Conservation (phyloP, 2,797 vertebrate species). For the Decapterus maruadsi region DNA sequence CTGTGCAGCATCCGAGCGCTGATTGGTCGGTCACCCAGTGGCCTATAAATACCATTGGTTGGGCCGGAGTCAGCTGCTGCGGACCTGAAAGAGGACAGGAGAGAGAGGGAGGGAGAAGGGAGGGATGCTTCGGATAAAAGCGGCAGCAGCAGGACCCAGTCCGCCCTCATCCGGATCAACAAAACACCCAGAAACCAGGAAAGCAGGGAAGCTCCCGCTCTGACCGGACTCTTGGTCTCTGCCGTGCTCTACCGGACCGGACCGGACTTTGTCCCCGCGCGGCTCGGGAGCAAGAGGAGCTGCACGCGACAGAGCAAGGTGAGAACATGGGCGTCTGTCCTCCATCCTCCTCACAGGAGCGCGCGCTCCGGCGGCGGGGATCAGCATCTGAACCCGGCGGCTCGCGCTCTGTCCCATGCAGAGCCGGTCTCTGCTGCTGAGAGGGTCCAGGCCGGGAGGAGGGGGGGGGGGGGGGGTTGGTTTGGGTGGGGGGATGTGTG, state of each 20-base stretch:
- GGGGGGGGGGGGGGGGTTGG: no score
- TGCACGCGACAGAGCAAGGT: conserved; percentile 41
- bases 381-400: no score
- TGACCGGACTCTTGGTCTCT: background rate
- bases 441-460: no score
- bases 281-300: conserved; percentile 22
- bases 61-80: conserved; percentile 48
- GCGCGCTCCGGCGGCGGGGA: no score
- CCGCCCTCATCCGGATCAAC: conserved; percentile 27
- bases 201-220: background rate
- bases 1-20: conserved; percentile 55
- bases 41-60: conserved; percentile 63
- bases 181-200: background rate
- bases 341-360: no score
- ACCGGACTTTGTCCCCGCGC: conserved; percentile 20
- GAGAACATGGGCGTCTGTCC: conserved; percentile 53
- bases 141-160: conserved; percentile 23
- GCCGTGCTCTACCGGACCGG: background rate
- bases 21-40: conserved; percentile 53
- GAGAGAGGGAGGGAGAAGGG: conserved; percentile 28
- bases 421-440: no score
- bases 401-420: no score
- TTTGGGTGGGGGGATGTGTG: no score
- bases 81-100: conserved; percentile 55
- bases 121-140: conserved; percentile 58